phyloP scores from a whole-genome alignment of 2,888 invertebrate genomes.

The Napeogenes sylphis region DNA sequence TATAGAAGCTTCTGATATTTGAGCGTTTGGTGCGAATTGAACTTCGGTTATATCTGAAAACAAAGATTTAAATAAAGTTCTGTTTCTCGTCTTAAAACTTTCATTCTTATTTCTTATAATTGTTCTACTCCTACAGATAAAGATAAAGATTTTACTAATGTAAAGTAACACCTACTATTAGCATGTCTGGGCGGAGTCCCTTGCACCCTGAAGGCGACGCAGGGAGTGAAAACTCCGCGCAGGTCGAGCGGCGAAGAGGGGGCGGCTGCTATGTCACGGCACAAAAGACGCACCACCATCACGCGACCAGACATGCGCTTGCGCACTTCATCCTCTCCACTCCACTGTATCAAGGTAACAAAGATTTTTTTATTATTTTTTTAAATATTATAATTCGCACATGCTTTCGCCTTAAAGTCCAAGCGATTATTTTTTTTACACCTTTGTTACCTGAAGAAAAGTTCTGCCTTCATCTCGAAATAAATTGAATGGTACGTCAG shows the following conservation, averaged over 20 bases:
- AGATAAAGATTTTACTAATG: too few species aligned
- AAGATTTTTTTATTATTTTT: neutral
- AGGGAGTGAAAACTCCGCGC: constrained; percentile 86
- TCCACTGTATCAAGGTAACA: constrained; percentile 80
- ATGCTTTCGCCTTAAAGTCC: too few species aligned
- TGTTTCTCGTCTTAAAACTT: too few species aligned
- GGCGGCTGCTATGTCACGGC: constrained; percentile 82
- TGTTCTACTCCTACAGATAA: too few species aligned
- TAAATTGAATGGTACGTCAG: constrained; percentile 88
- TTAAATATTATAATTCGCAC: too few species aligned
- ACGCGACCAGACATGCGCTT: constrained; percentile 88
- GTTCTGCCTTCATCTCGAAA: constrained; percentile 89
- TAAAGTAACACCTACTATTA: constrained; percentile 71
- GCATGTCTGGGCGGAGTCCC: constrained; percentile 84
- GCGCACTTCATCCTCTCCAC: constrained; percentile 87
- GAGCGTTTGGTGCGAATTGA: constrained; percentile 82
- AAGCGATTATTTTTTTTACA: too few species aligned
- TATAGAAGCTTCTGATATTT: constrained; percentile 72
- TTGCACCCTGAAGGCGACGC: constrained; percentile 90
- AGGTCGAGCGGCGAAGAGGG: constrained; percentile 70
- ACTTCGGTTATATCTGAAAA: constrained; percentile 87
- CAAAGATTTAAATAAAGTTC: neutral
- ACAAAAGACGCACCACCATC: constrained; percentile 87
- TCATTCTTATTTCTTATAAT: too few species aligned
- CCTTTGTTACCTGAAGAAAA: constrained; percentile 82